phyloP scores from a whole-genome alignment of 2,113 vertebrate species.

The Tychaedon coryphoeus region DNA sequence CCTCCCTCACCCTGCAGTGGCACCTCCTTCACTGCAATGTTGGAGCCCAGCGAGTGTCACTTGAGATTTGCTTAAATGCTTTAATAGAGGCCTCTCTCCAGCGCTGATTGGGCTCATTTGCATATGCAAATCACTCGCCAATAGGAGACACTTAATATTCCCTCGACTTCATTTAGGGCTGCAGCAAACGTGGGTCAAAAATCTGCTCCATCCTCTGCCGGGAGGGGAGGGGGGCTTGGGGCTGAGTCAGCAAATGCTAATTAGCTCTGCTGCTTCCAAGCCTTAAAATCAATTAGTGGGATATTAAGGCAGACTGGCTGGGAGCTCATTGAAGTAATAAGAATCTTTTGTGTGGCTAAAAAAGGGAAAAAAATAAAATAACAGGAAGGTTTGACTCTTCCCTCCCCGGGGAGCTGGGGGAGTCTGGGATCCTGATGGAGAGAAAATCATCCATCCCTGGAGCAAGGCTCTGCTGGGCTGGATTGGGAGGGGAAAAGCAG shows the following conservation, averaged over 20 bases:
- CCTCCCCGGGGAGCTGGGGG: neutral
- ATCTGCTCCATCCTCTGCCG: neutral
- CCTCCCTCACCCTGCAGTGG: neutral
- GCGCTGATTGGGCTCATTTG: slow-evolving; percentile 70
- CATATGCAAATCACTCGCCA: slow-evolving; percentile 70
- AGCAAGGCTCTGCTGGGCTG: neutral
- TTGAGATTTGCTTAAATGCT: neutral
- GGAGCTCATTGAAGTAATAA: slow-evolving; percentile 77
- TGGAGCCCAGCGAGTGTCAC: neutral
- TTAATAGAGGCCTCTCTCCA: slow-evolving; percentile 3
- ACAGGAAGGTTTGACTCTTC: neutral
- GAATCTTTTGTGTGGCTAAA: slow-evolving; percentile 68
- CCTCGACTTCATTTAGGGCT: slow-evolving; percentile 52
- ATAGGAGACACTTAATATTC: slow-evolving; percentile 62
- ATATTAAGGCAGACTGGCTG: slow-evolving; percentile 75
- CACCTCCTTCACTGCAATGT: neutral
- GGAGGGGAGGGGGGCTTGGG: neutral
- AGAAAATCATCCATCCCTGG: neutral
- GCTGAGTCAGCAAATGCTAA: slow-evolving; percentile 79
- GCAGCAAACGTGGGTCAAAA: slow-evolving; percentile 57
- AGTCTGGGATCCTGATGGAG: neutral
- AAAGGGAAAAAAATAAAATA: slow-evolving; percentile 49
- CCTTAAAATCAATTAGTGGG: slow-evolving; percentile 80
- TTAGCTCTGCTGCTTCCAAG: slow-evolving; percentile 74
- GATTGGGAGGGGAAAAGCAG: neutral